These are phyloP conservation scores for Leptopterna dolabrata DNA, from an alignment of 2,888 invertebrate species.

Conservation along the genomic window DNA sequence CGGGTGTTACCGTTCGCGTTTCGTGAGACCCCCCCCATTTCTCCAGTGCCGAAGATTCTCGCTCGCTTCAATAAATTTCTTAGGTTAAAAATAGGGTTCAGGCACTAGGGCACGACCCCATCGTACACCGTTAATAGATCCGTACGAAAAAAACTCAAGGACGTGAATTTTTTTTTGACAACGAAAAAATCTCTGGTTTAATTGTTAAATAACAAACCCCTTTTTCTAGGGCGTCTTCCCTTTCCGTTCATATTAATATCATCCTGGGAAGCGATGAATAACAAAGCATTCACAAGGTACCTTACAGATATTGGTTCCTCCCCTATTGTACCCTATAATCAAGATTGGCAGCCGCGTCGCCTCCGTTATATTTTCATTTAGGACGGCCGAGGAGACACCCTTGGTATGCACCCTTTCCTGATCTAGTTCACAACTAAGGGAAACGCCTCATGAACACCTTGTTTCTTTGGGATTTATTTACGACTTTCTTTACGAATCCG, in stretches of 20 bases:
- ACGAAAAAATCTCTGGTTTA: slow-evolving; percentile 45
- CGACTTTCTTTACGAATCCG: slow-evolving; percentile 15
- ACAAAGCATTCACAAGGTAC: slow-evolving; percentile 50
- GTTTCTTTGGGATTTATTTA: slow-evolving; percentile 54
- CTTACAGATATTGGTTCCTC: slow-evolving; percentile 49
- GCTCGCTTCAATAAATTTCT: slow-evolving; percentile 11
- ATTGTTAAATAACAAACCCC: slow-evolving; percentile 58
- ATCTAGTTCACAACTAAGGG: slow-evolving; percentile 41
- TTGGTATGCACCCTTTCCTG: slow-evolving; percentile 25
- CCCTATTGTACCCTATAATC: slow-evolving; percentile 59
- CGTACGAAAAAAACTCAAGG: slow-evolving; percentile 30
- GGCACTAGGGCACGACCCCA: neutral
- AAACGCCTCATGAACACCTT: slow-evolving; percentile 56
- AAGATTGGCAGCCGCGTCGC: slow-evolving; percentile 60
- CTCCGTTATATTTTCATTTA: slow-evolving; percentile 59
- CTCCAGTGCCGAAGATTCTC: neutral
- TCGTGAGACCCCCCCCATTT: neutral
- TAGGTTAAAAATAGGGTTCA: slow-evolving; percentile 2
- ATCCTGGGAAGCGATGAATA: slow-evolving; percentile 57
- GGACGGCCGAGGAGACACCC: slow-evolving; percentile 2
- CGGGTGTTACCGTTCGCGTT: slow-evolving; percentile 34
- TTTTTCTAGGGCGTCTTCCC: slow-evolving; percentile 28
- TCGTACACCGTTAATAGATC: slow-evolving; percentile 35
- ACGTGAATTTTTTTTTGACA: neutral
- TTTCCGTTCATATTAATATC: slow-evolving; percentile 35